Base-by-base conservation (phyloP, 1,140 invertebrate genomes). In the Whitmania pigra region DNA sequence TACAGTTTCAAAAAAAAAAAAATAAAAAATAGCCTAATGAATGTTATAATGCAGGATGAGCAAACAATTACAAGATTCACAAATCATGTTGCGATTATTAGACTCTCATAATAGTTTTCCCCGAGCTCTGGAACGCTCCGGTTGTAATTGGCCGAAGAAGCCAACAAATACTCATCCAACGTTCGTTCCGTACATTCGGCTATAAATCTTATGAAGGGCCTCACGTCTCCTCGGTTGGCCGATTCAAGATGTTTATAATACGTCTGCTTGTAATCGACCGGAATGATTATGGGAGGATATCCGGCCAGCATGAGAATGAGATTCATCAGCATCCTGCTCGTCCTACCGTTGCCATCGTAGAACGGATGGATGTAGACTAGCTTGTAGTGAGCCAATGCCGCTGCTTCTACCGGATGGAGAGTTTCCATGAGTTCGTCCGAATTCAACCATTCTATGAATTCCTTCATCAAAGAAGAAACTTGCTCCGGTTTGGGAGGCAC, bases 221-320 rank as follows among this genome's bases (percentile, higher is more conserved):
- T 71, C 9, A 77, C 68, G 80, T 96, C 92, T 2, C 93, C 93
- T 76, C 90, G 87, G 78, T 98, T 97, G 0, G 92, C 94, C 25
- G 89, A 83, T 78, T 95, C 88, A 18, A 98, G 82, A 77, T 89
- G 88, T 75, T 93, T 87, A 79, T 96, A 97, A 77, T 87, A 87
- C 27, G 79, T 75, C 27, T 83, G 79, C 76, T 92, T 85, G 77
- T 97, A 90, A 78, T 94, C 90, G 76, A 96, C 94, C 70, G 90
- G 87, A 71, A 98, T 91, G 68, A 96, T 95, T 7, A 96, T 92
- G 0, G 94, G 93, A 5, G 94, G 94, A 84, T 91, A 97, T 0
- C 94, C 94, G n/a, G 91, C 90, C 81, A 92, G 90, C 90, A 98
- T 95, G n/a, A 98, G 84, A 73, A 98, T 89, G 73, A 94, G 86